Evolutionary conservation across 64 coral and sea anemone genomes (phyloP).

Genomic region (Orbicella faveolata): DNA sequence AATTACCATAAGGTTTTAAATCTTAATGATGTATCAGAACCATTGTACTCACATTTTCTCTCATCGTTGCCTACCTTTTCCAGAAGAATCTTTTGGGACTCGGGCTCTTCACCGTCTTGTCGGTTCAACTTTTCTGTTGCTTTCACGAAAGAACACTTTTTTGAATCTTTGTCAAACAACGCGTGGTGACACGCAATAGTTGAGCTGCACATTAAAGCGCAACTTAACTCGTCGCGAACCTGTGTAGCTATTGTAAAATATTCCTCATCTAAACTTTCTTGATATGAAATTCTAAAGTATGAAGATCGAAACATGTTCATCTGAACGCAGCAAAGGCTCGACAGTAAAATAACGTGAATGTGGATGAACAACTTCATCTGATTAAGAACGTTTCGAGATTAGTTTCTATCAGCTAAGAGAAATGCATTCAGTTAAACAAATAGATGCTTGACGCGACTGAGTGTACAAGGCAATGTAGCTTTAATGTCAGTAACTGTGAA

Average conservation of each 20-base stretch:
- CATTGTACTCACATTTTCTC: no score
- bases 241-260: not conserved
- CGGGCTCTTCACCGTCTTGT: not conserved
- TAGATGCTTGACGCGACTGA: no score
- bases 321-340: not conserved
- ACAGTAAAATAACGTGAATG: not conserved
- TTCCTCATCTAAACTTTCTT: not conserved
- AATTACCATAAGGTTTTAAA: no score
- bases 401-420: no score
- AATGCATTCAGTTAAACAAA: no score
- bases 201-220: not conserved
- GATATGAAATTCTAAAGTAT: not conserved
- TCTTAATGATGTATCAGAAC: no score
- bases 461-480: no score
- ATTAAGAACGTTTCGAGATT: no score
- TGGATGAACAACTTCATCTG: not conserved
- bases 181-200: not conserved
- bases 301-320: not conserved
- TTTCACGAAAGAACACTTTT: not conserved
- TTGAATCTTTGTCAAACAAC: not conserved
- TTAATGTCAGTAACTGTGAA: no score
- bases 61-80: not conserved
- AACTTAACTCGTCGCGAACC: not conserved
- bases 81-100: not conserved
- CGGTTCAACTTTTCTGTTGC: not conserved